Conservation (phyloP, 2,113 vertebrate genomes). For the Lichenostomus cassidix region DNA sequence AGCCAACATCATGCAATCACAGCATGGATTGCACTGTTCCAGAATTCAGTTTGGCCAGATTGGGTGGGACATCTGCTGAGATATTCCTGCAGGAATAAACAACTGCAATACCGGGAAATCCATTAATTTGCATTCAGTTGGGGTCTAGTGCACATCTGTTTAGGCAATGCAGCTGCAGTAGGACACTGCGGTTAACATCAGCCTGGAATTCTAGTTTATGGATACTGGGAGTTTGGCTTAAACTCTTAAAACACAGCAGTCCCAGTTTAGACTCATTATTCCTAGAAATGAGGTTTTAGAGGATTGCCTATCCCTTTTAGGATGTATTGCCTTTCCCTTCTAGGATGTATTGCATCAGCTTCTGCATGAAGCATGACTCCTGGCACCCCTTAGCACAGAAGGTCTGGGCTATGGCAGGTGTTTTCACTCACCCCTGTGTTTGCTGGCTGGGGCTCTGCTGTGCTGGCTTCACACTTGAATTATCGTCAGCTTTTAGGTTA, state of each 20-base stretch:
- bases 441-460: not conserved
- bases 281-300: not conserved
- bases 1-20: not conserved
- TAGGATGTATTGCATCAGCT: not conserved
- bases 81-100: not conserved
- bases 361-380: not conserved
- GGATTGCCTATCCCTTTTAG: not conserved
- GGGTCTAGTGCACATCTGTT: not conserved
- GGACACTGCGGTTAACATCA: not conserved
- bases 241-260: not conserved
- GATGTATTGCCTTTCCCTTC: not conserved
- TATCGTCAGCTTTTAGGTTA: not conserved
- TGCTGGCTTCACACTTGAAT: not conserved
- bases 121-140: not conserved
- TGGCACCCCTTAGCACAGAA: not conserved
- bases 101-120: conserved; percentile 16
- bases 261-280: not conserved
- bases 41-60: not conserved
- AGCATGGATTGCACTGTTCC: not conserved
- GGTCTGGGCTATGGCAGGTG: not conserved
- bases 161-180: conserved; percentile 19
- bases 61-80: not conserved
- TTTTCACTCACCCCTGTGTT: not conserved
- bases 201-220: not conserved
- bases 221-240: not conserved